A percentile compares a stretch with the other conserved stretches of the same genome.
Conservation (phyloP, 2,888 invertebrate species). For the Nemotelus nigrinus region DNA sequence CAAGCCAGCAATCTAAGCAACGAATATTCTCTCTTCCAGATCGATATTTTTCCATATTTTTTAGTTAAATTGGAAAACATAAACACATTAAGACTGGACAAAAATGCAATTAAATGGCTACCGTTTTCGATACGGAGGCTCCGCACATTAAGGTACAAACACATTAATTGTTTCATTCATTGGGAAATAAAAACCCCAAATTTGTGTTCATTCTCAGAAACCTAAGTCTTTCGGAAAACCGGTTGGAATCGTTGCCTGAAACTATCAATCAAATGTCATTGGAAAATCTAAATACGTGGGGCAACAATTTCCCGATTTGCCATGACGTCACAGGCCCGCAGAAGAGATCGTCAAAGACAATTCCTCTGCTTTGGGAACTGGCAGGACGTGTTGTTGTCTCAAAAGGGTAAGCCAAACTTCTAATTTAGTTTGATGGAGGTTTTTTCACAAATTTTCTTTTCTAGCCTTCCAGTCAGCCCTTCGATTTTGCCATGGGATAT, state of each 20-base stretch:
- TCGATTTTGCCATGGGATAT: constrained; percentile 58
- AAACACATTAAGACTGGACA: constrained; percentile 71
- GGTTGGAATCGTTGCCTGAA: constrained; percentile 60
- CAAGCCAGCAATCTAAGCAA: no score
- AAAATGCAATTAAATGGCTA: constrained; percentile 70
- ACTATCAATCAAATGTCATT: constrained; percentile 59
- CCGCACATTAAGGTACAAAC: constrained; percentile 54
- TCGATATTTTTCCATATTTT: constrained; percentile 69
- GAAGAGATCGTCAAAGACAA: not conserved
- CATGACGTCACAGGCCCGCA: not conserved
- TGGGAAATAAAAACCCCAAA: not conserved
- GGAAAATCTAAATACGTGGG: constrained; percentile 61
- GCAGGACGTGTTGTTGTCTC: constrained; percentile 57
- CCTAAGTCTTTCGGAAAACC: constrained; percentile 59
- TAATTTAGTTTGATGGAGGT: not conserved
- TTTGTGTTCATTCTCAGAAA: constrained; percentile 51
- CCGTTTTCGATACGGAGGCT: constrained; percentile 74
- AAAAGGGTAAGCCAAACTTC: constrained; percentile 38
- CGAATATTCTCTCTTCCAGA: constrained; percentile 20
- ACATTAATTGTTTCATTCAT: not conserved
- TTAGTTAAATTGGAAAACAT: constrained; percentile 73
- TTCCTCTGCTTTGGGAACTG: constrained; percentile 58
- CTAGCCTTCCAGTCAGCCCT: constrained; percentile 56
- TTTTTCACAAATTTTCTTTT: constrained; percentile 1
- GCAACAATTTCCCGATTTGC: constrained; percentile 57